Percentiles rank a stretch among this genome's conserved stretches.
Evolutionary conservation across 2,888 invertebrate species (phyloP).

Genomic region (Platycheirus rosarum): DNA sequence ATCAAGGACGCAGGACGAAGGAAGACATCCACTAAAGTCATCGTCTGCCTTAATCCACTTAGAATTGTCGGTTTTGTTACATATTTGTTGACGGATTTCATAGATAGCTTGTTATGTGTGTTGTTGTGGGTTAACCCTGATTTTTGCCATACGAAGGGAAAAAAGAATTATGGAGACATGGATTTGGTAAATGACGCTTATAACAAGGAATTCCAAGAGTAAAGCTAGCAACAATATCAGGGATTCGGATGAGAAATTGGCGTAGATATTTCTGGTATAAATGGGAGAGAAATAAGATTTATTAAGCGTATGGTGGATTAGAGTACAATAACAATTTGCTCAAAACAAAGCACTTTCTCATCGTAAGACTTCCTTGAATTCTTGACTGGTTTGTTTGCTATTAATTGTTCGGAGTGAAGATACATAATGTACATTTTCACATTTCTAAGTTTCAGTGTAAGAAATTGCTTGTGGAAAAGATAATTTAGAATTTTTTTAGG

Average conservation of each 20-base stretch:
- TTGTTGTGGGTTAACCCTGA: conserved; percentile 56
- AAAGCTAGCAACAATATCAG: neutral
- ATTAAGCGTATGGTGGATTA: neutral
- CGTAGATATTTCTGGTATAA: neutral
- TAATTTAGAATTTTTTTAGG: no score
- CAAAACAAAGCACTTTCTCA: no score
- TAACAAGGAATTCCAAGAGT: neutral
- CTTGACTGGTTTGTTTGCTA: no score
- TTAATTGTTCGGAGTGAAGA: no score
- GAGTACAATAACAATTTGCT: neutral
- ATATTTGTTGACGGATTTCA: conserved; percentile 59
- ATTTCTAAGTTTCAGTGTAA: no score
- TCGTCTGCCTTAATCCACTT: conserved; percentile 63
- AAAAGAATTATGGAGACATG: conserved; percentile 1
- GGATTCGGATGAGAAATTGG: conserved; percentile 9
- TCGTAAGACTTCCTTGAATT: no score
- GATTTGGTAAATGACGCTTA: conserved; percentile 38
- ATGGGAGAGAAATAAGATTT: conserved; percentile 16
- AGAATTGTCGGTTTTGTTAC: conserved; percentile 66
- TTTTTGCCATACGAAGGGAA: conserved; percentile 12
- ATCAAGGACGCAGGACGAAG: conserved; percentile 18
- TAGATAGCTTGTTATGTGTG: conserved; percentile 4
- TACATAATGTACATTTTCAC: no score
- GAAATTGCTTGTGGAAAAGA: no score
- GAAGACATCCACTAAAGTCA: conserved; percentile 4